phyloP scores from a whole-genome alignment of 2,113 vertebrate species.

The Lepus timidus region DNA sequence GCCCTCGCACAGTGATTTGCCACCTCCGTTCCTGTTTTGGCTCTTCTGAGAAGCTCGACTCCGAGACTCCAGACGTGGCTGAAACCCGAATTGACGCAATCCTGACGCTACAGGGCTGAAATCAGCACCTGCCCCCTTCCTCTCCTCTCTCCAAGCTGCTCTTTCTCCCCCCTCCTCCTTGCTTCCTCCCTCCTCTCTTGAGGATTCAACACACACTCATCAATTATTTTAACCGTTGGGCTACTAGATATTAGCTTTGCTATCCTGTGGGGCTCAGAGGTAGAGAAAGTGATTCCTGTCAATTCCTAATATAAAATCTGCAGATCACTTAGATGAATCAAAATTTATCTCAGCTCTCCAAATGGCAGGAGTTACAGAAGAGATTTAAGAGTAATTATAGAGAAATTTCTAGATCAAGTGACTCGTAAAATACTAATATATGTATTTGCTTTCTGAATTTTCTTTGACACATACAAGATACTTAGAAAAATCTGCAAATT shows the following conservation, averaged over 20 bases:
- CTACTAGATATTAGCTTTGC: slow-evolving; percentile 83
- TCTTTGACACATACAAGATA: not conserved
- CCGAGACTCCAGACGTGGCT: slow-evolving; percentile 88
- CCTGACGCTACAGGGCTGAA: slow-evolving; percentile 94
- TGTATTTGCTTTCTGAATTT: slow-evolving; percentile 36
- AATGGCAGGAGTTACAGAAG: slow-evolving; percentile 41
- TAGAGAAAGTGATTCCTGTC: slow-evolving; percentile 61
- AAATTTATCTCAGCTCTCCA: not conserved
- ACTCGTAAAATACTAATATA: not conserved
- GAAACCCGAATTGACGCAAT: slow-evolving; percentile 94
- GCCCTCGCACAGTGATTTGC: slow-evolving; percentile 84
- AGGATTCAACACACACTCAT: slow-evolving; percentile 83
- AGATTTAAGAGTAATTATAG: not conserved
- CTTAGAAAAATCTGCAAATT: not conserved
- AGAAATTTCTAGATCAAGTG: slow-evolving; percentile 64
- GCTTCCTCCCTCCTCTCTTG: slow-evolving; percentile 68
- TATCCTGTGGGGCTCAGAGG: slow-evolving; percentile 57
- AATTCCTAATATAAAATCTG: slow-evolving; percentile 57
- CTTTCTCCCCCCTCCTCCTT: slow-evolving; percentile 23
- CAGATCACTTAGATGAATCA: not conserved
- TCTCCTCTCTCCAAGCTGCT: slow-evolving; percentile 38
- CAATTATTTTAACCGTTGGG: slow-evolving; percentile 88
- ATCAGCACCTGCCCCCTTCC: slow-evolving; percentile 86
- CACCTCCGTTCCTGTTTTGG: slow-evolving; percentile 85
- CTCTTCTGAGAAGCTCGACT: slow-evolving; percentile 86